phyloP scores from a whole-genome alignment of 2,113 vertebrate species.

The Progne subis region DNA sequence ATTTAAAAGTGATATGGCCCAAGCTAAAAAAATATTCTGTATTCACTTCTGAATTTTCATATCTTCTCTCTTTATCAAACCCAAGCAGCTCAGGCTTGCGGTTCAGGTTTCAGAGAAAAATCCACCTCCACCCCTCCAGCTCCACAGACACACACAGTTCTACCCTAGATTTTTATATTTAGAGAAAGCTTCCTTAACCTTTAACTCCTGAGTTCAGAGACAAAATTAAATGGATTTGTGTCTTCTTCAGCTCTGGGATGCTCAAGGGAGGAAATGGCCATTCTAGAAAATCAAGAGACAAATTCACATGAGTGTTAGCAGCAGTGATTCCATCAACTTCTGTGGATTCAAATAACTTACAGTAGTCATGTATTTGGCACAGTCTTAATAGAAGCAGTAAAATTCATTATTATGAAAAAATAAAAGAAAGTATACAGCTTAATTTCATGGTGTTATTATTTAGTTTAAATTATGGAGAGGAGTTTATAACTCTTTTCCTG shows the following conservation, averaged over 20 bases:
- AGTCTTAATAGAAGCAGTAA: neutral
- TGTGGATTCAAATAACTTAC: neutral
- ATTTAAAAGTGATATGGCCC: neutral
- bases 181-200: neutral
- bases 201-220: neutral
- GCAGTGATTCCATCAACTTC: neutral
- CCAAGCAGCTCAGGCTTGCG: neutral
- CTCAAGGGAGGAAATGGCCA: neutral
- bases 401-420: neutral
- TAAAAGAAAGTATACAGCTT: neutral
- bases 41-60: neutral
- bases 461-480: neutral
- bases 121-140: neutral
- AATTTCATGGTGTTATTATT: neutral
- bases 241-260: neutral
- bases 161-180: neutral
- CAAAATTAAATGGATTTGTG: neutral
- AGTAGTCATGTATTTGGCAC: neutral
- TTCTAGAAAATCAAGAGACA: neutral
- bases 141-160: neutral
- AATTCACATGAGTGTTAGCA: neutral
- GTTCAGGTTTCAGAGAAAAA: neutral
- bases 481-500: neutral
- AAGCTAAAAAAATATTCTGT: neutral
- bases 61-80: neutral